A percentile compares a stretch with the other conserved stretches of the same genome.
phyloP scores from a whole-genome alignment of 2,113 vertebrate genomes.

The Melanocharis versteri region DNA sequence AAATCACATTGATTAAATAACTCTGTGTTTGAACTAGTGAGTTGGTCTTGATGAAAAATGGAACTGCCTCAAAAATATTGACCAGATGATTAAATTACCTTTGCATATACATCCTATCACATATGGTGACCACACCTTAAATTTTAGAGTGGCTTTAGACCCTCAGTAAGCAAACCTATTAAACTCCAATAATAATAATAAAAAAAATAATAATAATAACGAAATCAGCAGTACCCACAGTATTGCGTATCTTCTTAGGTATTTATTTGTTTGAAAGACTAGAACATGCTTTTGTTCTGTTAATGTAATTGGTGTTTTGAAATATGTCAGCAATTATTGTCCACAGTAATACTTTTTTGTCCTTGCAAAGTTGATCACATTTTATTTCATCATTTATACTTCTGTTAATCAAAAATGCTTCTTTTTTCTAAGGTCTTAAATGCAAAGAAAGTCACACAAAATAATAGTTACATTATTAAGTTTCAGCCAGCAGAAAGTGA shows the following conservation, averaged over 20 bases:
- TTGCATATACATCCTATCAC: background rate
- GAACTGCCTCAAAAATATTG: background rate
- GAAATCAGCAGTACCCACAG: background rate
- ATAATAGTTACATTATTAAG: background rate
- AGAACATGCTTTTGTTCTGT: background rate
- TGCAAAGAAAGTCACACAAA: background rate
- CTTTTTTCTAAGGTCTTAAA: background rate
- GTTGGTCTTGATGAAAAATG: background rate
- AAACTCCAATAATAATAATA: background rate
- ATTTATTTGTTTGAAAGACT: background rate
- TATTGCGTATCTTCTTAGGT: background rate
- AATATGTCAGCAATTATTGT: background rate
- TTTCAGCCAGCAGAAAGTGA: background rate
- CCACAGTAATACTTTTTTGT: background rate
- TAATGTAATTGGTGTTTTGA: background rate
- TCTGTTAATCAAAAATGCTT: background rate
- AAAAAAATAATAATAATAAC: background rate
- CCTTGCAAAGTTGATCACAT: background rate
- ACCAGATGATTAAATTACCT: background rate
- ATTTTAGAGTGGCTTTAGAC: background rate
- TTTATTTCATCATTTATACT: background rate
- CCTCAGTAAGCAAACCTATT: background rate
- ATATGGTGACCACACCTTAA: background rate
- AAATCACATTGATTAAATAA: background rate
- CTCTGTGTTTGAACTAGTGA: background rate